Conservation (phyloP, 1,140 invertebrate genomes). For the Apolygus lucorum region DNA sequence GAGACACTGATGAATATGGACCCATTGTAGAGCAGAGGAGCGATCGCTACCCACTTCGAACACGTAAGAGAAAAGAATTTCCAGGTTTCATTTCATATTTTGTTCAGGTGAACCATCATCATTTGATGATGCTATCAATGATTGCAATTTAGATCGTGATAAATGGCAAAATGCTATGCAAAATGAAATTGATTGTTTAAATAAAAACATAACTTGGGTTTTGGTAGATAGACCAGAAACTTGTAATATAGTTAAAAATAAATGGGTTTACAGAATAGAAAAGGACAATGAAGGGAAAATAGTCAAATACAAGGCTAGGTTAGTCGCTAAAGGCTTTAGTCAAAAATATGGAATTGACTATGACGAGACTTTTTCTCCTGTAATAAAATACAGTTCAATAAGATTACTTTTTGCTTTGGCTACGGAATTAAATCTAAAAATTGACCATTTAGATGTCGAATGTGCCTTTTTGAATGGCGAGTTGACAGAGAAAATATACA, state of each 20-base stretch:
- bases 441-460: neutral
- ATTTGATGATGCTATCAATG: no score
- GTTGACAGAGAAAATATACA: neutral
- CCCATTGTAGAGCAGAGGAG: neutral
- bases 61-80: neutral
- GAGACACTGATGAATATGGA: neutral
- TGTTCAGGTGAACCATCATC: no score
- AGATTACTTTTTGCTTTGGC: conserved; percentile 1
- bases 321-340: neutral
- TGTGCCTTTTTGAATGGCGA: neutral
- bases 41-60: neutral
- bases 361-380: no score
- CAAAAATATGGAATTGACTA: neutral
- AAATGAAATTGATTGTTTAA: neutral
- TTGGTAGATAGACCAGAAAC: neutral
- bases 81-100: neutral
- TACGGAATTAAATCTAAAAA: neutral
- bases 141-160: no score
- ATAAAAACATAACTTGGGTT: conserved; percentile 1
- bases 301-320: neutral
- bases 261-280: neutral
- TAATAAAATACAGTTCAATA: neutral
- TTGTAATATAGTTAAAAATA: conserved; percentile 1
- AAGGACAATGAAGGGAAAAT: neutral
- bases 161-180: neutral